Evolutionary conservation across 2,113 vertebrate genomes (phyloP).

Genomic region (Plectropomus leopardus): DNA sequence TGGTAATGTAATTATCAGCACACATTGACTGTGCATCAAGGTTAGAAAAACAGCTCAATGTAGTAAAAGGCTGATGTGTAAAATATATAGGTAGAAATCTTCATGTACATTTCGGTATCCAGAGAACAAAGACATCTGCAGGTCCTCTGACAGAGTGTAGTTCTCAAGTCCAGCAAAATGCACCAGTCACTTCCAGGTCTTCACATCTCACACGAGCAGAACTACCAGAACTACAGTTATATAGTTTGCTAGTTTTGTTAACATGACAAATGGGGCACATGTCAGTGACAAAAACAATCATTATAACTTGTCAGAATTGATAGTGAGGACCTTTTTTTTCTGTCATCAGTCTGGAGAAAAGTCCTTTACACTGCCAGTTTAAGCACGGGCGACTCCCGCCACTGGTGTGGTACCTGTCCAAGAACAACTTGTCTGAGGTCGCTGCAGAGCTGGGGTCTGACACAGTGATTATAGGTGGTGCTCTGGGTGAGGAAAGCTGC

Average conservation of each 20-base stretch:
- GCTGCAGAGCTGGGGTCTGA: conserved; percentile 72
- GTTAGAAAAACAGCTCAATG: conserved; percentile 30
- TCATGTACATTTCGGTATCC: not conserved
- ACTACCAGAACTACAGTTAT: conserved; percentile 19
- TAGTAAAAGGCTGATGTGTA: conserved; percentile 25
- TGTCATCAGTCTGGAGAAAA: conserved; percentile 59
- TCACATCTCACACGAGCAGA: not conserved
- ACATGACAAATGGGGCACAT: conserved; percentile 25
- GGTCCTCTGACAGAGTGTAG: not conserved
- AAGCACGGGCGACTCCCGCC: conserved; percentile 68
- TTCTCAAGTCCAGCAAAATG: not conserved
- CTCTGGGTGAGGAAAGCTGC: conserved; percentile 81
- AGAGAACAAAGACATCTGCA: not conserved
- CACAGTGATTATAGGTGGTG: conserved; percentile 82
- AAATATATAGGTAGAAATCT: not conserved
- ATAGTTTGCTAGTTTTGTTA: not conserved
- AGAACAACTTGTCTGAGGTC: conserved; percentile 83
- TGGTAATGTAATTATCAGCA: conserved; percentile 79
- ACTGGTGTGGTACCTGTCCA: conserved; percentile 78
- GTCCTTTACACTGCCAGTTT: conserved; percentile 49
- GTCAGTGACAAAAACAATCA: conserved; percentile 3
- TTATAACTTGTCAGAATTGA: conserved; percentile 35
- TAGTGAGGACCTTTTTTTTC: conserved; percentile 41
- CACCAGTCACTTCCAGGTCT: not conserved
- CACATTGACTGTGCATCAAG: conserved; percentile 21